Conservation (phyloP, 2,797 vertebrate genomes). For the Tokudaia tokunoshimensis region DNA sequence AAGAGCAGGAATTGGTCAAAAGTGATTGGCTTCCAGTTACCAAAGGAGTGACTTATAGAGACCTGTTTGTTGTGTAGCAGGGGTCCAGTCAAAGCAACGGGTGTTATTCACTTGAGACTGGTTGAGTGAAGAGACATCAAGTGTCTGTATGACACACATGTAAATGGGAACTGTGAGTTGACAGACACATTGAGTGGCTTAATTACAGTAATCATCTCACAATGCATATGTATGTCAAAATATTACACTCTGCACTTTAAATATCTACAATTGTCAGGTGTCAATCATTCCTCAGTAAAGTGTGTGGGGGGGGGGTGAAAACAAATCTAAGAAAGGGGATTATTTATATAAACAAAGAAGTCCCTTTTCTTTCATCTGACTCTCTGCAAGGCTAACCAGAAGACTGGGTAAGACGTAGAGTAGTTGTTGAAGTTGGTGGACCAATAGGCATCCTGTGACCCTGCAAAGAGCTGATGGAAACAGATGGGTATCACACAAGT, state of each 20-base stretch:
- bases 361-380: neutral
- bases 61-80: neutral
- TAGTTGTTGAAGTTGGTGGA: neutral
- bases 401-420: neutral
- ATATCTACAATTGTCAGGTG: constrained; percentile 9
- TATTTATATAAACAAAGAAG: constrained; percentile 51
- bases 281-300: constrained; percentile 26
- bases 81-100: neutral
- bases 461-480: constrained; percentile 7
- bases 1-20: neutral
- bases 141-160: neutral
- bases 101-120: neutral
- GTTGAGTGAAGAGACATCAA: neutral
- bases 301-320: neutral
- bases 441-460: neutral
- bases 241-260: neutral
- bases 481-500: neutral
- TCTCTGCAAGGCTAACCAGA: neutral
- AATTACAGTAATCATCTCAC: constrained; percentile 5
- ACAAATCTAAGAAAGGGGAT: neutral
- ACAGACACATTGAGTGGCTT: neutral
- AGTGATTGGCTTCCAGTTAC: neutral
- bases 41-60: neutral
- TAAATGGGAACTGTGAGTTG: neutral
- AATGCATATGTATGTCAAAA: constrained; percentile 30